A percentile compares a stretch with the other conserved stretches of the same genome.
Conservation (phyloP, 1,140 invertebrate genomes). For the Homalodisca vitripennis region DNA sequence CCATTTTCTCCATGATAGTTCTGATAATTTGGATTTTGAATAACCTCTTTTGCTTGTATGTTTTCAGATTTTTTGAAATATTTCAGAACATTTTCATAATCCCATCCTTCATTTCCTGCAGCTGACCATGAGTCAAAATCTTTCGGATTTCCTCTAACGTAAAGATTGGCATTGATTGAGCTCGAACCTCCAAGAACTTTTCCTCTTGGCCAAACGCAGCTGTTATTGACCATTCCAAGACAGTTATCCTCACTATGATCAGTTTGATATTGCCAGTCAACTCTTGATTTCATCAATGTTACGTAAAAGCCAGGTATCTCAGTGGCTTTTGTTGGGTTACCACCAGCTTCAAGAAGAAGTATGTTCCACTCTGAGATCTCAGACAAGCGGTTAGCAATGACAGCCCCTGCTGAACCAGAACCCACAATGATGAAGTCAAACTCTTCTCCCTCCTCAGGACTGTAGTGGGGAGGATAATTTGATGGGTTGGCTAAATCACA, state of each 20-base stretch:
- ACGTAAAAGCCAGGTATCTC: conserved; percentile 55
- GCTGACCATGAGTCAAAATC: conserved; percentile 76
- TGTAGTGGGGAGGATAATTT: neutral
- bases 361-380: conserved; percentile 50
- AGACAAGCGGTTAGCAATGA: conserved; percentile 58
- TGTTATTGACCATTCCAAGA: conserved; percentile 49
- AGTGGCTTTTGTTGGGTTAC: conserved; percentile 64
- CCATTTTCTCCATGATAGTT: conserved; percentile 47
- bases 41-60: conserved; percentile 44
- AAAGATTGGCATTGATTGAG: conserved; percentile 85
- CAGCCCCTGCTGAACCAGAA: conserved; percentile 57
- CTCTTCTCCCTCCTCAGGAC: neutral
- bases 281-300: conserved; percentile 54
- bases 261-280: conserved; percentile 70
- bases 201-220: conserved; percentile 60
- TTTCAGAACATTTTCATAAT: conserved; percentile 56
- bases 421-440: conserved; percentile 50
- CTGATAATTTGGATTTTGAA: conserved; percentile 54
- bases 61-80: conserved; percentile 56
- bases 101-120: conserved; percentile 64
- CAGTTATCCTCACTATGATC: conserved; percentile 61
- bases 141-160: conserved; percentile 73
- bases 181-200: conserved; percentile 70
- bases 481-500: neutral
- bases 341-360: conserved; percentile 61